A percentile compares a stretch with the other conserved stretches of the same genome.
Conservation (phyloP, 2,888 invertebrate species). For the Clitarchus hookeri region DNA sequence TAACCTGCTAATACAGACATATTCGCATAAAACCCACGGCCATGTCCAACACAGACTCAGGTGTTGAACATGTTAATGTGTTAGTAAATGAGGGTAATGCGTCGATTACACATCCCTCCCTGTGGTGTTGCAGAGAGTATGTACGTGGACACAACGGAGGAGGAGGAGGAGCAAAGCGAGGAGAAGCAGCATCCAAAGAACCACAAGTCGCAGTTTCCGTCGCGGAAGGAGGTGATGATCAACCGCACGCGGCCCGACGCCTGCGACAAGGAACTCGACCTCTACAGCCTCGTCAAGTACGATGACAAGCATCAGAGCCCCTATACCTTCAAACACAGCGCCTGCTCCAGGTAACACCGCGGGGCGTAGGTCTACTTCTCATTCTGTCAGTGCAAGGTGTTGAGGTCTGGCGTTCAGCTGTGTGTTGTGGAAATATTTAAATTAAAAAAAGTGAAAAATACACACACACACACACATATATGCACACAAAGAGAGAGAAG, state of each 20-base stretch:
- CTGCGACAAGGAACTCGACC: constrained; percentile 78
- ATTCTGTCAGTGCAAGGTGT: too few species aligned
- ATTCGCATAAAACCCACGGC: too few species aligned
- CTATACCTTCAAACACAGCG: neutral
- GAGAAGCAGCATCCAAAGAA: neutral
- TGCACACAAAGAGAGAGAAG: too few species aligned
- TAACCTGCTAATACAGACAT: too few species aligned
- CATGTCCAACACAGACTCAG: too few species aligned
- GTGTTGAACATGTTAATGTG: neutral
- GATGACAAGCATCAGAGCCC: neutral
- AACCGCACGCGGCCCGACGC: constrained; percentile 76
- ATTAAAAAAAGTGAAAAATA: too few species aligned
- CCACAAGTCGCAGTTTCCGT: constrained; percentile 22
- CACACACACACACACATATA: too few species aligned
- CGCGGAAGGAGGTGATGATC: constrained; percentile 36
- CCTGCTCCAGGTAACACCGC: constrained; percentile 11
- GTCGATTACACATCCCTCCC: too few species aligned
- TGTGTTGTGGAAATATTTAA: too few species aligned
- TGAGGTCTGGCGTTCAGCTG: too few species aligned
- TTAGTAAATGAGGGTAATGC: neutral
- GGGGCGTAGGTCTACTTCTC: too few species aligned
- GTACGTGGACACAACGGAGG: constrained; percentile 29
- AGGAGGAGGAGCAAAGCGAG: constrained; percentile 28
- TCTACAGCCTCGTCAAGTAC: constrained; percentile 67
- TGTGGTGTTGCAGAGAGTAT: constrained; percentile 1